Conservation (phyloP, 2,888 invertebrate genomes). For the Aporophyla lueneburgensis region DNA sequence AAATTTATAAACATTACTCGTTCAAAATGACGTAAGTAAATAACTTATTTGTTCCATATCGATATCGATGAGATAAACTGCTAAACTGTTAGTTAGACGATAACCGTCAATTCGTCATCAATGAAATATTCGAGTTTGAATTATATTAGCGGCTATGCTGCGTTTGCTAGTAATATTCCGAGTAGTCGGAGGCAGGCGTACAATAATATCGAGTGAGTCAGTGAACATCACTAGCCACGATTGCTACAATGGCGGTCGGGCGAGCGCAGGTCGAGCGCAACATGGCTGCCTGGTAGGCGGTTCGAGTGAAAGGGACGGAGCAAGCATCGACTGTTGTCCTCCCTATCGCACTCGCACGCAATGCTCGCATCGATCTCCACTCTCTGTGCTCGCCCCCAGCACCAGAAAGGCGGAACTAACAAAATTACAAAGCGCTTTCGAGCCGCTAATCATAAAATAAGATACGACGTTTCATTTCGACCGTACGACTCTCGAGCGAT, state of each 20-base stretch:
- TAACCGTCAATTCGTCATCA: conserved; percentile 38
- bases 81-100: conserved; percentile 22
- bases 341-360: conserved; percentile 86
- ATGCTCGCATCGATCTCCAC: conserved; percentile 90
- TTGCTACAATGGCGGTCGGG: conserved; percentile 91
- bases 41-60: conserved; percentile 7
- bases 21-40: conserved; percentile 17
- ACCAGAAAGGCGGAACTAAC: conserved; percentile 91
- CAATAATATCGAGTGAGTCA: conserved; percentile 82
- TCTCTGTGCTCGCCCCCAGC: conserved; percentile 90
- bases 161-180: conserved; percentile 60
- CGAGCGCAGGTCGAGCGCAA: conserved; percentile 91
- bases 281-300: conserved; percentile 91
- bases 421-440: conserved; percentile 91
- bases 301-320: conserved; percentile 86
- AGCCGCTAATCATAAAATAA: conserved; percentile 91
- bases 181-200: conserved; percentile 66
- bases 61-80: conserved; percentile 21
- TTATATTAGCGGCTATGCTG: conserved; percentile 51
- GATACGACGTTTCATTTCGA: conserved; percentile 91
- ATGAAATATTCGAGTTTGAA: conserved; percentile 48
- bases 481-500: conserved; percentile 90
- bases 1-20: background rate
- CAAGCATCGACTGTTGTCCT: conserved; percentile 79
- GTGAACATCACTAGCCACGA: conserved; percentile 88